Base-by-base conservation (phyloP, 2,113 vertebrate species). In the Arenaria interpres region DNA sequence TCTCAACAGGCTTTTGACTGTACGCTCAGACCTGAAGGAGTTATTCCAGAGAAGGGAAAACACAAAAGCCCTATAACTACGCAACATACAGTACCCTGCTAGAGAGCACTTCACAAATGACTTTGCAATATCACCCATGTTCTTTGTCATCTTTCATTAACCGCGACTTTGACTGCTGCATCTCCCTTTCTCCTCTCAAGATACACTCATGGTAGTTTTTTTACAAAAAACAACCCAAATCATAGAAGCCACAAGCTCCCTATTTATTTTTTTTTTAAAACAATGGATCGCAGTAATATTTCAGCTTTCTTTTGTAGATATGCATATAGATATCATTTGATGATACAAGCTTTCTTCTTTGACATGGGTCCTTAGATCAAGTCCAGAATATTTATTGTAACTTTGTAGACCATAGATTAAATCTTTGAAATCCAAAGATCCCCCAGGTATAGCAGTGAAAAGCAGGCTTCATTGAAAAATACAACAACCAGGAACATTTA, bases 401-500 rank as follows among this genome's bases (percentile, higher is more conserved):
- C 13, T 77, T 24, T 51, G n/a, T 7, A 74, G 45, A 62, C 18
- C 33, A 22, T 17, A 71, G 27, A 77, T 66, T 30, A 59, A 67
- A 72, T 43, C 48, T 30, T 41, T 62, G 48, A 75, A 60, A 72
- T 10, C 20, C 66, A 68, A 56, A 57, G 24, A 67, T 60, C 18
- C 16, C 41, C 85, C 63, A 53, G 23, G 8, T 8, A 35, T 3
- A 64, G 5, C 37, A 73, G 19, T 27, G 27, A 85, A 89, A 95
- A 78, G 77, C 64, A 85, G 39, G 37, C 19, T 92, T 77, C 64
- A 88, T 15, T 88, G 73, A 98, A 96, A 97, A 97, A 66, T 93
- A 35, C 46, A 97, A 98, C 96, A 95, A 45, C 59, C 32, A 91
- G 77, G 62, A 97, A 97, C 97, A 96, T 92, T 98, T 98, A 97